A percentile compares a stretch with the other conserved stretches of the same genome.
These are phyloP conservation scores for Dryobotodes eremita DNA, from an alignment of 2,888 invertebrate genomes.

Conservation along the genomic window DNA sequence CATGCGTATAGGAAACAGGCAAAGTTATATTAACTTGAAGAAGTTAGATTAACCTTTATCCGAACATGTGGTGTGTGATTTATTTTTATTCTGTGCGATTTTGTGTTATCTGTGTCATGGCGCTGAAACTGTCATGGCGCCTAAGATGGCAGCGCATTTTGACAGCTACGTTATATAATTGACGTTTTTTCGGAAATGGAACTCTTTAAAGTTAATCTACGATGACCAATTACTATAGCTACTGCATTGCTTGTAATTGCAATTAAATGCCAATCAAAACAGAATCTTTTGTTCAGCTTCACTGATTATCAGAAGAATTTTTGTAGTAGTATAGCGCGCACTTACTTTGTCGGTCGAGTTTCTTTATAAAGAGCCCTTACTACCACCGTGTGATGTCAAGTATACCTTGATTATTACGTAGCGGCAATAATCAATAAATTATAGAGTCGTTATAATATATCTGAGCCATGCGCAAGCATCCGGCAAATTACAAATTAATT, in stretches of 20 bases:
- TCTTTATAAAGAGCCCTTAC: neutral
- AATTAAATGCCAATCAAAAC: neutral
- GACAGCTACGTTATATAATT: neutral
- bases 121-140: slow-evolving; percentile 41
- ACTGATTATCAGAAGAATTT: neutral
- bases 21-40: slow-evolving; percentile 85
- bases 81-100: slow-evolving; percentile 64
- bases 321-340: neutral
- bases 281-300: neutral
- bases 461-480: slow-evolving; percentile 55
- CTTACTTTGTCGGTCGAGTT: neutral
- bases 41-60: slow-evolving; percentile 84
- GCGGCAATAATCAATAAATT: slow-evolving; percentile 46
- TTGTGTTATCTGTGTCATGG: slow-evolving; percentile 48
- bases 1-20: slow-evolving; percentile 81
- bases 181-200: neutral
- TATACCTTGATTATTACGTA: neutral
- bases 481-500: slow-evolving; percentile 68
- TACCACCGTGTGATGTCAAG: neutral
- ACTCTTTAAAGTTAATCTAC: neutral
- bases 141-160: slow-evolving; percentile 15
- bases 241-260: too few relatives aligned
- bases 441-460: slow-evolving; percentile 44
- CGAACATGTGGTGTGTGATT: slow-evolving; percentile 74
- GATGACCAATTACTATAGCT: neutral